Evolutionary conservation across 2,797 vertebrate genomes (phyloP).

Genomic region (Pantherophis vulpinus): DNA sequence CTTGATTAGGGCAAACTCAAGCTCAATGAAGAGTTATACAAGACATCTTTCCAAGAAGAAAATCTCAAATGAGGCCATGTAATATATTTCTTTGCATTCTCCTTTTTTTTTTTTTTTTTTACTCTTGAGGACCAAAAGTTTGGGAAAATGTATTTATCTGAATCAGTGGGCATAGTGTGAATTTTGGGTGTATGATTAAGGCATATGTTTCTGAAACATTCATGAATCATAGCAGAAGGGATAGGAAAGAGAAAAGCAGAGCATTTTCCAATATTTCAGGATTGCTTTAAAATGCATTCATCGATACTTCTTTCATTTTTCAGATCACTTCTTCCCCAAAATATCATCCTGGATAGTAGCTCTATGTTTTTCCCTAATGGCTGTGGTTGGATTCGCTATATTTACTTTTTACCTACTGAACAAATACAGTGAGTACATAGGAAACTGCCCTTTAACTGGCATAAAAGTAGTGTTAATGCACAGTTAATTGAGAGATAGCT

Average conservation of each 20-base stretch:
- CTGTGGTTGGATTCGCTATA: not conserved
- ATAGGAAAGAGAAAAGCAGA: not conserved
- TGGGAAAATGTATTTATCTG: not conserved
- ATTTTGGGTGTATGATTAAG: not conserved
- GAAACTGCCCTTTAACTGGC: not conserved
- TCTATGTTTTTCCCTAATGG: slow-evolving; percentile 4
- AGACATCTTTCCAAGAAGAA: not conserved
- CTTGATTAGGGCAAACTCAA: not conserved
- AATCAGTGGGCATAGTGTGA: not conserved
- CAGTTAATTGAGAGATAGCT: not conserved
- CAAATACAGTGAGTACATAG: slow-evolving; percentile 11
- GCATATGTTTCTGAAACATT: not conserved
- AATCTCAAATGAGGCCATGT: not conserved
- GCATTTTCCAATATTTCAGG: not conserved
- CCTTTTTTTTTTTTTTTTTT: not conserved
- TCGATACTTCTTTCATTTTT: not conserved
- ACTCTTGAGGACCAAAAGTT: not conserved
- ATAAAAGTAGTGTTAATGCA: not conserved
- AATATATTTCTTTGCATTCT: not conserved
- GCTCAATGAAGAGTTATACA: not conserved
- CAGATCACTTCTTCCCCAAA: slow-evolving; percentile 13
- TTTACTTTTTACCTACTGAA: not conserved
- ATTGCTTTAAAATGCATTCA: not conserved
- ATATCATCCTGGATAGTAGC: not conserved
- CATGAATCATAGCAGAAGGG: not conserved